Evolutionary conservation across 2,113 vertebrate genomes (phyloP), one percentile per base, ranked within the genome.

Genomic region (Microtus richardsoni): DNA sequence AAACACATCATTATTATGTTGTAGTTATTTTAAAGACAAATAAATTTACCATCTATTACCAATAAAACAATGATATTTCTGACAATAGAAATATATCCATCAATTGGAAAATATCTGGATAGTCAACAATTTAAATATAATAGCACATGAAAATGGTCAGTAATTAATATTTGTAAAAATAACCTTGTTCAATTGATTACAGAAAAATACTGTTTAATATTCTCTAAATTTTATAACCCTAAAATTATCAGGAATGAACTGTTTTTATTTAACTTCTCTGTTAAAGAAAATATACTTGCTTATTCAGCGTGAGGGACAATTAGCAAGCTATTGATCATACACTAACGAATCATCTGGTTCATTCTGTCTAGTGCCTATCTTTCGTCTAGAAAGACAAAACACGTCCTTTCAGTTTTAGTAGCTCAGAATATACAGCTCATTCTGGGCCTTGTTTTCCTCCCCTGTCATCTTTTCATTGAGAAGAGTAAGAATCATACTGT

Each of bases 121-220:
- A 66, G n/a, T 85, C 33, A 85, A 94, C 39, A 91, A 58, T 84
- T 74, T 94, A 96, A 96, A 85, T 77, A 73, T 52, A 44, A 94
- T 6, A 87, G 70, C 62, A 79, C 13, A 79, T 49, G 9, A 39
- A 95, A 94, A 52, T 74, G 28, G n/a, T 3, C 24, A 91, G 16
- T 49, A 68, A 58, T 68, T 77, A 47, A 89, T 95, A 84, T 79
- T 89, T 90, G 54, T 89, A 84, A 95, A n/a, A 80, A 86, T 66
- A 84, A 39, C 0, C 0, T 24, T 87, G 41, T 73, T 71, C 10
- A 87, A 52, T 5, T 71, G 13, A 66, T 30, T 93, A 3, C 28
- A 89, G 62, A 95, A 41, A 41, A 89, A 78, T 71, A 54, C 47
- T 58, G 7, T 64, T 94, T 62, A 28, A 39, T 66, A 30, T 30